A percentile compares a stretch with the other conserved stretches of the same genome.
Evolutionary conservation across 2,797 vertebrate species (phyloP).

Genomic region (Protonibea diacanthus): DNA sequence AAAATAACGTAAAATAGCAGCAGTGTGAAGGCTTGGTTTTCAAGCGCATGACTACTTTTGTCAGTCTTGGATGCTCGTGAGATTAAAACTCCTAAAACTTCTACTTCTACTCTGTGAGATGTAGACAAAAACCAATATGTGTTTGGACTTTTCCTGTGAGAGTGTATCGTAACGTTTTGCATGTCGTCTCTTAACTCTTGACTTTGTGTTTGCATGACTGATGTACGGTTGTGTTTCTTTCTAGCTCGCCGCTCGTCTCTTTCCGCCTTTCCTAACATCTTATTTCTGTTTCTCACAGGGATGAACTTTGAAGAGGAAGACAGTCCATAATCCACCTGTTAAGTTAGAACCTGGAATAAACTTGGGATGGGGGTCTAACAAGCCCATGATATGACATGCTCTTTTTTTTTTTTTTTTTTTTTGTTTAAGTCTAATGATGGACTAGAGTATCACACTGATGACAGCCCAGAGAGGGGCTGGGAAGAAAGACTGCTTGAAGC

Average conservation of each 20-base stretch:
- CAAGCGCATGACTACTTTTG: conserved; percentile 62
- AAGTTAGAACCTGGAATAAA: conserved; percentile 85
- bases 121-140: conserved; percentile 33
- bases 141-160: conserved; percentile 36
- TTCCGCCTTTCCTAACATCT: conserved; percentile 37
- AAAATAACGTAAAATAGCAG: conserved; percentile 15
- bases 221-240: neutral
- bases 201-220: conserved; percentile 41
- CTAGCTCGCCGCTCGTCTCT: neutral
- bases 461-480: conserved; percentile 46
- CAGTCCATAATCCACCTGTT: conserved; percentile 84
- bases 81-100: conserved; percentile 18
- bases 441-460: conserved; percentile 62
- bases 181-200: conserved; percentile 33
- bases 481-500: conserved; percentile 73
- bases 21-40: conserved; percentile 48
- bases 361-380: conserved; percentile 81
- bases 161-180: conserved; percentile 31
- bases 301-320: conserved; percentile 96
- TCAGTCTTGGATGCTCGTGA: conserved; percentile 32
- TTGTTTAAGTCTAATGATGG: conserved; percentile 68
- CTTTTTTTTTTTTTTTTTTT: conserved; percentile 35
- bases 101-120: conserved; percentile 59
- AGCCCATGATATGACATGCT: conserved; percentile 73
- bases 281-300: conserved; percentile 85